Evolutionary conservation across 2,113 vertebrate genomes (phyloP).

Genomic region (Natator depressus): DNA sequence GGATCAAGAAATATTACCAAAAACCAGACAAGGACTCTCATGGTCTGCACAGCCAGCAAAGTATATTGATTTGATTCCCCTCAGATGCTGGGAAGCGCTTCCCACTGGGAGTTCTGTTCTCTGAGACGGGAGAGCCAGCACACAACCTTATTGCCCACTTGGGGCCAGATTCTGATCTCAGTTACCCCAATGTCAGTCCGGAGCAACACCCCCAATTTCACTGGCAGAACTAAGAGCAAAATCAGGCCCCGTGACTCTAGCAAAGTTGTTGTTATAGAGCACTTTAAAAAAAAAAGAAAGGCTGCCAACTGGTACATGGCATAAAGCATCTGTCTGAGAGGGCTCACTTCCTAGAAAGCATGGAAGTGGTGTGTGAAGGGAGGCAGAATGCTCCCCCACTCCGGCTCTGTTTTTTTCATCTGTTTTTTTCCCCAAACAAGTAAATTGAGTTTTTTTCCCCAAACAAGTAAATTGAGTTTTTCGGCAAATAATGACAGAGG

Average conservation of each 20-base stretch:
- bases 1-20: background rate
- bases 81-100: background rate
- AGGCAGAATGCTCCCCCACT: background rate
- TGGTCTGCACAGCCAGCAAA: background rate
- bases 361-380: accelerated
- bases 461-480: conserved; percentile 65
- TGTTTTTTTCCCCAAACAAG: background rate
- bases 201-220: background rate
- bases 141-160: background rate
- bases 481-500: conserved; percentile 59
- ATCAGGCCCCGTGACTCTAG: background rate
- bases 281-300: background rate
- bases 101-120: background rate
- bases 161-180: background rate
- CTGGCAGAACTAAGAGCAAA: background rate
- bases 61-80: background rate
- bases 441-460: background rate
- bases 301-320: background rate
- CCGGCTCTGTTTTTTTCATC: background rate
- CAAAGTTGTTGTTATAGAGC: background rate
- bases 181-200: background rate
- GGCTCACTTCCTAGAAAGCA: background rate
- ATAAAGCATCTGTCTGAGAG: background rate
- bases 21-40: background rate
- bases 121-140: background rate